Evolutionary conservation across 2,113 vertebrate species (phyloP).

Genomic region (Diadophis punctatus): DNA sequence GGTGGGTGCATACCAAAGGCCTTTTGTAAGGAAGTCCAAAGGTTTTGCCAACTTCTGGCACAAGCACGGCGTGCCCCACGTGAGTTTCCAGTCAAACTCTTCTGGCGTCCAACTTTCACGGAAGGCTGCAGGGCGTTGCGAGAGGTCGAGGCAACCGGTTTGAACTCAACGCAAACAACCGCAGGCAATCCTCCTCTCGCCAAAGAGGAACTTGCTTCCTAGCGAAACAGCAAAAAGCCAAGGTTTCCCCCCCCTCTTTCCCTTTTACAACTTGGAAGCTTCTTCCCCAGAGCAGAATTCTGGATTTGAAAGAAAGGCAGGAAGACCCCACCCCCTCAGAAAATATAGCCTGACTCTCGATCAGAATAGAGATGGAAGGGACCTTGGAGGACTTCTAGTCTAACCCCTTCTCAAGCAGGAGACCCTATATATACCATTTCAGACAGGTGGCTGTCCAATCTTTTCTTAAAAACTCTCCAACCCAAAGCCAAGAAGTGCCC

Average conservation of each 20-base stretch:
- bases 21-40: too few species aligned
- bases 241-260: too few species aligned
- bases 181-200: background rate
- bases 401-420: background rate
- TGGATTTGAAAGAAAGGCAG: background rate
- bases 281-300: background rate
- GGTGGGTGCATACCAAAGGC: too few species aligned
- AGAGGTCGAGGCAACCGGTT: too few species aligned
- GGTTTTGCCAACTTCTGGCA: background rate
- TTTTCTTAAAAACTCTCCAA: background rate
- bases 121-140: background rate
- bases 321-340: too few species aligned
- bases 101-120: background rate
- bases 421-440: background rate
- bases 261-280: background rate
- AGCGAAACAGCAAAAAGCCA: background rate
- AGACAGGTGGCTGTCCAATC: too few species aligned
- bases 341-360: background rate
- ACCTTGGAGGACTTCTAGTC: background rate
- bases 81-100: background rate
- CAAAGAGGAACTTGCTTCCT: background rate
- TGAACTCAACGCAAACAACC: background rate
- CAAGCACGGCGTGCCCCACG: background rate
- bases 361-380: background rate
- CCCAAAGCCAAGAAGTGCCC: background rate